Base-by-base conservation (phyloP, 2,113 vertebrate species). In the Calonectris borealis region DNA sequence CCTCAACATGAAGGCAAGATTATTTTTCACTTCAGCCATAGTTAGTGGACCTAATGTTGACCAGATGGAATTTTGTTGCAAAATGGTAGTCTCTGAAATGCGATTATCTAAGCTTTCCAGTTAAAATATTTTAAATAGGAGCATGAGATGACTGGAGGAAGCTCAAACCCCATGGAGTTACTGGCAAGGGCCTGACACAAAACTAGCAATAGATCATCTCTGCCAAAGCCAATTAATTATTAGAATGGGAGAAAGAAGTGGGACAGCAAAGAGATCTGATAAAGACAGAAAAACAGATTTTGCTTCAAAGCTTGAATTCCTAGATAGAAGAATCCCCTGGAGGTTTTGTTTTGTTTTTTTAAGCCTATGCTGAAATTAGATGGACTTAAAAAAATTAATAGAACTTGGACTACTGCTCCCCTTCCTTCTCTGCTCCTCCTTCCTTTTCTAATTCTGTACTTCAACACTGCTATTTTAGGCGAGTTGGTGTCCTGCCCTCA, bases 41-140 rank as follows among this genome's bases (percentile, higher is more conserved):
- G 73, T 49, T 94, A 97, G 49, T 7, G 0, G 60, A 80, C 78
- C 40, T 93, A 92, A 93, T 48, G 27, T 55, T 94, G 84, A 88
- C 70, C 84, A 90, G 77, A 93, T 79, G 70, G 52, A 96, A 34
- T 82, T 72, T 29, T 90, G 21, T 75, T 83, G 26, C 81, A 90
- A 83, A 96, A 87, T 76, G 73, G 38, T 69, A 65, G 44, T 90
- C 57, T 94, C 57, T 80, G 44, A 94, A 93, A 83, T 91, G 65
- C 4, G 2, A 48, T 83, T 83, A 73, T 69, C 73, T 77, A 72
- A 85, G 62, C 66, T 83, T 95, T 93, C 40, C 82, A 70, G 58
- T 86, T 86, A 71, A 90, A 92, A 24, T 93, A 85, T 77, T 95
- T 94, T 73, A 85, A 95, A 83, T 66, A 66, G 27, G 52, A 85